Percentiles rank a stretch among this genome's conserved stretches.
These are phyloP conservation scores for Montipora cactus DNA, from an alignment of 64 coral and sea anemone genomes.

Conservation along the genomic window DNA sequence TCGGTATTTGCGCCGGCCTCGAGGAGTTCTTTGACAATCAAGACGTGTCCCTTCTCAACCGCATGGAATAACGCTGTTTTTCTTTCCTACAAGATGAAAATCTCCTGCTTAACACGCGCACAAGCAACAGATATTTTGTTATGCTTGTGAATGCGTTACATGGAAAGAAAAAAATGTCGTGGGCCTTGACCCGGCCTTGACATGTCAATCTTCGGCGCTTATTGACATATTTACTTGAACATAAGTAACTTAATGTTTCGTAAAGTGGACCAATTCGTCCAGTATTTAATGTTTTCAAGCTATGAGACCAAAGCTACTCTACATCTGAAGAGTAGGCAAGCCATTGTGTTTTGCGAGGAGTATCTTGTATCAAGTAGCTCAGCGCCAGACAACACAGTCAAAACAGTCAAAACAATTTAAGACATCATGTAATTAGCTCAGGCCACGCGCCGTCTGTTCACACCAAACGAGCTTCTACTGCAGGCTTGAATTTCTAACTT, in stretches of 20 bases:
- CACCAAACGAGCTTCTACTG: not conserved
- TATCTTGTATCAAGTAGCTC: not conserved
- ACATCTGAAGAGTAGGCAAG: not conserved
- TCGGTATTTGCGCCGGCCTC: constrained; percentile 93
- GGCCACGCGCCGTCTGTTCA: not conserved
- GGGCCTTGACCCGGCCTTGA: not conserved
- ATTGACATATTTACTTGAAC: not conserved
- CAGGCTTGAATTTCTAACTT: not conserved
- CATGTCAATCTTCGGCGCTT: not conserved
- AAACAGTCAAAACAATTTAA: not conserved
- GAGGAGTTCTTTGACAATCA: constrained; percentile 85
- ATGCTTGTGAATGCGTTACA: not conserved
- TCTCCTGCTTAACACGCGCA: not conserved
- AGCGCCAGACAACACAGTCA: not conserved
- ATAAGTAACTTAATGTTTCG: not conserved
- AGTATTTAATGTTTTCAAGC: not conserved
- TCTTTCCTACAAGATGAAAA: constrained; percentile 63
- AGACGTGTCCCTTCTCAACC: constrained; percentile 87
- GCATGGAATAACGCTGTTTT: constrained; percentile 96
- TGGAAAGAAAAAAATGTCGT: not conserved
- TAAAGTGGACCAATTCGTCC: not conserved
- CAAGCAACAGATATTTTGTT: not conserved
- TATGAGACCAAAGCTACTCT: not conserved
- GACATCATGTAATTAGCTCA: not conserved
- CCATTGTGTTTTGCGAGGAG: not conserved